phyloP scores from a whole-genome alignment of 2,888 invertebrate species.

The Stegana nigrithorax region DNA sequence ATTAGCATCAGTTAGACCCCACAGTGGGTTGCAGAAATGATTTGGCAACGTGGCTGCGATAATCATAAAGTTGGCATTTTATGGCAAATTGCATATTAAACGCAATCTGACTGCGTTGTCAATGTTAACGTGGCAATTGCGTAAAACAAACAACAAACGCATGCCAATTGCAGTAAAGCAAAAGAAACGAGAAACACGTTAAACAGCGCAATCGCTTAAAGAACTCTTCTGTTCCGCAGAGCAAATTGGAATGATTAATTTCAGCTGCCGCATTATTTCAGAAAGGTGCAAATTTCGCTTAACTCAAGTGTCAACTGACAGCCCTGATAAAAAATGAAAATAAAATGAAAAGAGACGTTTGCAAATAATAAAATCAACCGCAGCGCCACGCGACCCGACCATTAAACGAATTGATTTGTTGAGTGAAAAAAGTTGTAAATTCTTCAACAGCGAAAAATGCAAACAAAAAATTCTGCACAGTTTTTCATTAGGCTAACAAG shows the following conservation, averaged over 20 bases:
- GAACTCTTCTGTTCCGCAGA: not conserved
- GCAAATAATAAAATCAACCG: conserved; percentile 51
- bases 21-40: not conserved
- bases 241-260: conserved; percentile 9
- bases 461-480: too few relatives aligned
- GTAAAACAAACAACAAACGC: not conserved
- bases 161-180: not conserved
- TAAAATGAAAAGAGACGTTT: not conserved
- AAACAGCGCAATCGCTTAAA: not conserved
- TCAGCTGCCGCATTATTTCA: not conserved
- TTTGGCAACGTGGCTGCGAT: not conserved
- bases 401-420: conserved; percentile 38
- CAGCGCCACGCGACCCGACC: conserved; percentile 49
- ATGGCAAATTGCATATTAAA: conserved; percentile 6
- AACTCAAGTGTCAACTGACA: not conserved
- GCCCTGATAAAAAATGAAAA: not conserved
- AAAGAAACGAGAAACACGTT: not conserved
- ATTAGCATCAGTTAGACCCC: conserved; percentile 38
- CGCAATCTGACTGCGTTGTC: too few relatives aligned
- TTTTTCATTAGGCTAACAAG: not conserved
- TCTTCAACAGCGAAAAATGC: conserved; percentile 26
- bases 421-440: conserved; percentile 62
- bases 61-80: not conserved
- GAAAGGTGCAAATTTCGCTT: too few relatives aligned
- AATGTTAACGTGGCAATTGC: not conserved